These are phyloP conservation scores for Drosophila sturtevanti DNA, from an alignment of 1,140 invertebrate species.

Conservation along the genomic window DNA sequence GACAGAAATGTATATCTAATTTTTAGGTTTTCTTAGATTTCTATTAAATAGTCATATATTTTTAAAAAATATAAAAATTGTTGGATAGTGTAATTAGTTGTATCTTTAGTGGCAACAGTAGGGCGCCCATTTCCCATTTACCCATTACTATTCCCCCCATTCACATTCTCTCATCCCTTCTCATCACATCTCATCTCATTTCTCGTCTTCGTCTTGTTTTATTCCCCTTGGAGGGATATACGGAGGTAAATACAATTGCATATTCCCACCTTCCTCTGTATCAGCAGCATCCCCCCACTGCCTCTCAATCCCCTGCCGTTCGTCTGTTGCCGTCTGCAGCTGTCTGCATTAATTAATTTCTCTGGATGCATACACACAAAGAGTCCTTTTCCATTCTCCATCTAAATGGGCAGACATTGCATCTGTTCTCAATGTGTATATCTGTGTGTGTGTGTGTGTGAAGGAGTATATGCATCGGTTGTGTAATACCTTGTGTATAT, in stretches of 20 bases:
- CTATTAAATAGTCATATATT: too few relatives aligned
- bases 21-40: neutral
- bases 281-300: conserved; percentile 39
- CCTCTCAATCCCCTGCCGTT: conserved; percentile 38
- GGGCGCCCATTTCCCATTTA: conserved; percentile 28
- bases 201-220: conserved; percentile 39
- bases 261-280: conserved; percentile 7
- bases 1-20: neutral
- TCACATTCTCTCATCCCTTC: too few relatives aligned
- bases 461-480: neutral
- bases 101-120: neutral
- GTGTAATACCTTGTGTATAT: neutral
- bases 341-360: conserved; percentile 72
- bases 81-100: neutral
- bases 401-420: conserved; percentile 16
- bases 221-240: conserved; percentile 20
- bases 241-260: neutral
- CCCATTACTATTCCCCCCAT: conserved; percentile 17
- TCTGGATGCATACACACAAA: conserved; percentile 44
- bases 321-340: conserved; percentile 49
- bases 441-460: conserved; percentile 1
- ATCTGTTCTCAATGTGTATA: neutral
- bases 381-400: conserved; percentile 27
- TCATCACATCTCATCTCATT: conserved; percentile 51
- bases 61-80: too few relatives aligned